Percentiles rank a stretch among this genome's conserved stretches.
phyloP scores from a whole-genome alignment of 2,113 vertebrate genomes.

The Bufo bufo region DNA sequence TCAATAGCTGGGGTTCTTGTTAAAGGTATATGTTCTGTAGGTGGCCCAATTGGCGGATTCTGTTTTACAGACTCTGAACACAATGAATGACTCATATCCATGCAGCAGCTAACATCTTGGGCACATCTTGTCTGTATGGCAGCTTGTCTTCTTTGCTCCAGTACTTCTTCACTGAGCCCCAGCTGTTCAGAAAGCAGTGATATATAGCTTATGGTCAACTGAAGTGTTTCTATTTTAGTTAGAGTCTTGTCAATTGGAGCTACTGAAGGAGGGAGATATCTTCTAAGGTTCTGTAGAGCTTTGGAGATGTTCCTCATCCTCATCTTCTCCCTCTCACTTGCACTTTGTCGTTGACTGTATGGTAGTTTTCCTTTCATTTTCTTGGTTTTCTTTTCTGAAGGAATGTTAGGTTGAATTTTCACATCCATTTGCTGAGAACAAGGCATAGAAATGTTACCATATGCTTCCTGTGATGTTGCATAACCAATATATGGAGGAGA shows the following conservation, averaged over 20 bases:
- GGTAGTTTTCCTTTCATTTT: conserved; percentile 68
- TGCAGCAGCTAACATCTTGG: conserved; percentile 45
- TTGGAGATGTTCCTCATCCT: conserved; percentile 89
- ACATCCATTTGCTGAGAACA: background rate
- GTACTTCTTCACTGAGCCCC: conserved; percentile 72
- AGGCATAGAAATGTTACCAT: background rate
- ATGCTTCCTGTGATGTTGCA: background rate
- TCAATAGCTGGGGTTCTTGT: background rate
- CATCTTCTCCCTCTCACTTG: conserved; percentile 91
- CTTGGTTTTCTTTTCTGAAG: background rate
- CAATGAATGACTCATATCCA: background rate
- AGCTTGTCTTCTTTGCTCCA: conserved; percentile 61
- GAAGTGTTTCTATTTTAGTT: conserved; percentile 85
- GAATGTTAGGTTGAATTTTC: conserved; percentile 15
- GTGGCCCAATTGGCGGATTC: background rate
- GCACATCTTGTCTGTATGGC: conserved; percentile 48
- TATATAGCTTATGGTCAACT: conserved; percentile 83
- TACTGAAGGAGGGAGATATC: conserved; percentile 81
- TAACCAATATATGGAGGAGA: conserved; percentile 62
- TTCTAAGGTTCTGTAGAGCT: conserved; percentile 81
- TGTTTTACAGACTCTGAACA: conserved; percentile 42
- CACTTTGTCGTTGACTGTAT: conserved; percentile 77
- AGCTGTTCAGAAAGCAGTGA: conserved; percentile 79
- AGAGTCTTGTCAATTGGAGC: conserved; percentile 78
- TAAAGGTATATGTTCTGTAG: background rate